Evolutionary conservation across 2,888 invertebrate species (phyloP), one percentile per base, ranked within the genome.

Genomic region (Rhamnusium bicolor): DNA sequence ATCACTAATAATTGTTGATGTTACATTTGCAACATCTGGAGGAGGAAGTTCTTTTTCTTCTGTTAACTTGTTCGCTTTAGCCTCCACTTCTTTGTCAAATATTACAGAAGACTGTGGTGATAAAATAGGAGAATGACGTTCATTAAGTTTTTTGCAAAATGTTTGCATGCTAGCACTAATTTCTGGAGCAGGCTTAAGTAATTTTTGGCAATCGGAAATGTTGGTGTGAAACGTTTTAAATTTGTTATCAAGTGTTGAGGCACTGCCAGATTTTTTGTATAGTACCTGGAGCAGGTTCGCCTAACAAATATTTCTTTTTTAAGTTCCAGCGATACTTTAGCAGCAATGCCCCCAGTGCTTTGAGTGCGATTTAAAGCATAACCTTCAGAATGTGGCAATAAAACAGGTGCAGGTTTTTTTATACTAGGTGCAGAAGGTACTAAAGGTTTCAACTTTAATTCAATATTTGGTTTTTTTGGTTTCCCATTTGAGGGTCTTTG

Each of bases 131-230:
- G 89, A 88, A 6, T 87, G 85, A 16, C 83, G 72, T 71, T 87
- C 87, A 68, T 84, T 83, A 27, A 86, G 78, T 79, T 86, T 86
- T 71, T 80, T 84, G 91, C 69, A 93, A 86, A 94, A 92, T 2
- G 92, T 92, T 84, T 93, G 92, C 92, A 93, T 93, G 56, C 92
- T 91, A 0, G 93, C 91, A 83, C 92, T 93, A 12, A 93, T 77
- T 74, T 85, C 84, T 0, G 92, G 90, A 0, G 95, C 94, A 0
- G 95, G 95, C 86, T 95, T 94, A 49, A 96, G 87, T 79, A 96
- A 89, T 84, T 96, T 96, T 83, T 97, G 97, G 84, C 96, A 95
- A 85, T 96, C 96, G 0, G 95, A 94, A 74, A 97, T 97, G 81
- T 93, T 94, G 40, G 94, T 94, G 78, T 95, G 93, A 84, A 97